Percentiles rank a stretch among this genome's conserved stretches.
Evolutionary conservation across 2,113 vertebrate species (phyloP).

Genomic region (Daboia siamensis): DNA sequence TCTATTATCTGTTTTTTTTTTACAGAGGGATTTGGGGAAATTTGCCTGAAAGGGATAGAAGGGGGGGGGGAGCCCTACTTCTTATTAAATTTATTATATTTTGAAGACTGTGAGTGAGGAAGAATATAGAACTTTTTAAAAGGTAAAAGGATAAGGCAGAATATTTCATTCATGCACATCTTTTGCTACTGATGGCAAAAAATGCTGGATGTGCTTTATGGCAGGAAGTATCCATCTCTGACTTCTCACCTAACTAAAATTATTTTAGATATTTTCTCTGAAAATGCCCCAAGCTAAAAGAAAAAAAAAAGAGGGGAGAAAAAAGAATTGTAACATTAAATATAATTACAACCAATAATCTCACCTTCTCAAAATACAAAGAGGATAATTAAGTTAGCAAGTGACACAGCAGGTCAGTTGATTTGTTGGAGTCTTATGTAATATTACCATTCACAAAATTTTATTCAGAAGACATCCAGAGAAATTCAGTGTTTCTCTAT

Average conservation of each 20-base stretch:
- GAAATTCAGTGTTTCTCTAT: slow-evolving; percentile 37
- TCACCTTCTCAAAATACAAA: slow-evolving; percentile 24
- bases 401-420: slow-evolving; percentile 35
- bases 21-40: background rate
- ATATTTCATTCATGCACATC: background rate
- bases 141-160: background rate
- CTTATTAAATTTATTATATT: background rate
- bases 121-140: background rate
- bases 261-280: background rate
- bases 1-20: background rate
- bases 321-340: slow-evolving; percentile 36
- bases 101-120: background rate
- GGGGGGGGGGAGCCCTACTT: background rate
- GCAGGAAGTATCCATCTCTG: background rate
- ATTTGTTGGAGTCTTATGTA: slow-evolving; percentile 27
- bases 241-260: accelerated
- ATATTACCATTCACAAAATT: slow-evolving; percentile 57
- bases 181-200: background rate
- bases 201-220: background rate
- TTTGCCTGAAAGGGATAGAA: background rate
- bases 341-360: slow-evolving; percentile 11
- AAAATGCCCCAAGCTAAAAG: background rate
- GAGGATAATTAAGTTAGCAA: slow-evolving; percentile 42
- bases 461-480: slow-evolving; percentile 44
- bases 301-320: background rate